A percentile compares a stretch with the other conserved stretches of the same genome.
Conservation (phyloP, 2,888 invertebrate species). For the Conomelus anceps region DNA sequence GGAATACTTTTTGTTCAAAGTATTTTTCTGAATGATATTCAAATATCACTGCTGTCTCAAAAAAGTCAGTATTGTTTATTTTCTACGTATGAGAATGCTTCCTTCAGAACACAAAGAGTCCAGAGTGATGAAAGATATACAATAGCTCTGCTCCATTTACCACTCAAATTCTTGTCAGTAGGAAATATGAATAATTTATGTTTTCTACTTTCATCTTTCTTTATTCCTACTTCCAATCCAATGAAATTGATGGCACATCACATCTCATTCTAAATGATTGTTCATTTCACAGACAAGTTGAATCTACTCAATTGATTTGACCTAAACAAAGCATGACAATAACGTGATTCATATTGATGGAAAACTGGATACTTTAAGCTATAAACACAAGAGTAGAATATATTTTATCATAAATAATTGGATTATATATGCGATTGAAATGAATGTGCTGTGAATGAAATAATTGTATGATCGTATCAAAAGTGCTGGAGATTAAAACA, state of each 20-base stretch:
- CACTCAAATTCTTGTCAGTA: not conserved
- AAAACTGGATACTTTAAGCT: not conserved
- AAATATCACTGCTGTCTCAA: too few relatives aligned
- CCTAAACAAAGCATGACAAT: not conserved
- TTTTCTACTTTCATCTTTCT: not conserved
- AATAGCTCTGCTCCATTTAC: not conserved
- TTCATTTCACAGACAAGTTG: not conserved
- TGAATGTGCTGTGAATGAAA: too few relatives aligned
- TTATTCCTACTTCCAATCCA: not conserved
- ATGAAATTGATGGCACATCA: too few relatives aligned
- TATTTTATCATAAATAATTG: too few relatives aligned
- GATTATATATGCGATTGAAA: too few relatives aligned
- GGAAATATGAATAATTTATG: not conserved
- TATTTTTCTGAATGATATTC: too few relatives aligned
- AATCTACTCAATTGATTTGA: too few relatives aligned
- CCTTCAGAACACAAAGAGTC: not conserved
- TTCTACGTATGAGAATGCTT: not conserved
- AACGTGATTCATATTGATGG: not conserved
- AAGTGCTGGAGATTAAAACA: too few relatives aligned
- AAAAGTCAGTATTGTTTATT: not conserved
- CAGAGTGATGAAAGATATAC: not conserved
- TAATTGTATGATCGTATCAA: too few relatives aligned
- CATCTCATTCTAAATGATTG: not conserved
- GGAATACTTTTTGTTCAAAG: too few relatives aligned
- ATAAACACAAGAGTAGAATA: too few relatives aligned